These are phyloP conservation scores for Zosterops lateralis DNA, from an alignment of 2,113 vertebrate genomes.

Conservation along the genomic window DNA sequence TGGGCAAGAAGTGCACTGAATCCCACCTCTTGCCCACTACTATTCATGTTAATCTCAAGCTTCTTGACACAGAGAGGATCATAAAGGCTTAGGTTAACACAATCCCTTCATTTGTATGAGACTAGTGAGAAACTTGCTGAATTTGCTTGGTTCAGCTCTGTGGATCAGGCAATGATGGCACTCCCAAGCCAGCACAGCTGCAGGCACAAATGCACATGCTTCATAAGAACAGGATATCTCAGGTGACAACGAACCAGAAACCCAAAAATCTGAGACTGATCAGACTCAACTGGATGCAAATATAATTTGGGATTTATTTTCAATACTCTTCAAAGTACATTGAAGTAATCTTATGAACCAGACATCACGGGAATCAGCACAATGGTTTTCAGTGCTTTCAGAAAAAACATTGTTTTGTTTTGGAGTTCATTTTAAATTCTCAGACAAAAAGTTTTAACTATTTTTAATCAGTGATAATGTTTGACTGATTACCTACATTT, in stretches of 20 bases:
- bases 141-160: neutral
- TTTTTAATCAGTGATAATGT: neutral
- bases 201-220: neutral
- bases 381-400: neutral
- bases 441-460: neutral
- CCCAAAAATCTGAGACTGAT: neutral
- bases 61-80: neutral
- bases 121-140: neutral
- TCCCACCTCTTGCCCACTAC: neutral
- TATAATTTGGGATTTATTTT: neutral
- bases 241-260: neutral
- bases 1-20: neutral
- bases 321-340: neutral
- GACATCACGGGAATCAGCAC: neutral
- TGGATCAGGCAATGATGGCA: neutral
- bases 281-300: neutral
- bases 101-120: neutral
- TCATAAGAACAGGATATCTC: neutral
- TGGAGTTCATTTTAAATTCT: neutral
- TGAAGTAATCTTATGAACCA: neutral
- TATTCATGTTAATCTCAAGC: neutral
- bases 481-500: conserved; percentile 44
- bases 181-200: neutral
- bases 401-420: neutral
- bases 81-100: neutral